phyloP scores from a whole-genome alignment of 2,888 invertebrate species.

The Netelia inedita region DNA sequence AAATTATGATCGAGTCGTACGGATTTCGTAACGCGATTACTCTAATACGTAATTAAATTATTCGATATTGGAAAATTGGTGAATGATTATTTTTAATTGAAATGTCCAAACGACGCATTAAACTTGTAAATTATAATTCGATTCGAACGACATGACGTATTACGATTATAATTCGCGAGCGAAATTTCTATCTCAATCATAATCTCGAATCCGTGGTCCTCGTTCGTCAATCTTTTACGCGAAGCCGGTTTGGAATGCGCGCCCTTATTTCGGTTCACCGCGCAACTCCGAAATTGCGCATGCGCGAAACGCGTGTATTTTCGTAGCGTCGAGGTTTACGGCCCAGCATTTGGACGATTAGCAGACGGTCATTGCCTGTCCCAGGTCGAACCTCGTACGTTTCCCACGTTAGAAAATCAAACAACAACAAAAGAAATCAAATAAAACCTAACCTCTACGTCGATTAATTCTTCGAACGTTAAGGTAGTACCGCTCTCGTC shows the following conservation, averaged over 20 bases:
- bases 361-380: constrained; percentile 41
- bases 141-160: no score
- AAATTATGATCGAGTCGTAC: no score
- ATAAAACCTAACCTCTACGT: background rate
- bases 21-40: no score
- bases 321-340: constrained; percentile 16
- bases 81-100: no score
- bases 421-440: background rate
- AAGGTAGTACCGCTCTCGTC: background rate
- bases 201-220: background rate
- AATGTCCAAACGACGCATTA: no score
- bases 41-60: no score
- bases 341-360: constrained; percentile 13
- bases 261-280: constrained; percentile 15
- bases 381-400: constrained; percentile 4
- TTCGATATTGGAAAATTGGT: no score
- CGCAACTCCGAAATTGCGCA: background rate
- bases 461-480: constrained; percentile 4
- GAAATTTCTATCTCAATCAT: no score
- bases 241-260: constrained; percentile 5
- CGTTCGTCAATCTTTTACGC: constrained; percentile 35
- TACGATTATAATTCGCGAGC: no score
- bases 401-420: background rate
- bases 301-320: constrained; percentile 33
- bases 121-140: no score